Evolutionary conservation across 2,797 vertebrate species (phyloP).

Genomic region (Labroides dimidiatus): DNA sequence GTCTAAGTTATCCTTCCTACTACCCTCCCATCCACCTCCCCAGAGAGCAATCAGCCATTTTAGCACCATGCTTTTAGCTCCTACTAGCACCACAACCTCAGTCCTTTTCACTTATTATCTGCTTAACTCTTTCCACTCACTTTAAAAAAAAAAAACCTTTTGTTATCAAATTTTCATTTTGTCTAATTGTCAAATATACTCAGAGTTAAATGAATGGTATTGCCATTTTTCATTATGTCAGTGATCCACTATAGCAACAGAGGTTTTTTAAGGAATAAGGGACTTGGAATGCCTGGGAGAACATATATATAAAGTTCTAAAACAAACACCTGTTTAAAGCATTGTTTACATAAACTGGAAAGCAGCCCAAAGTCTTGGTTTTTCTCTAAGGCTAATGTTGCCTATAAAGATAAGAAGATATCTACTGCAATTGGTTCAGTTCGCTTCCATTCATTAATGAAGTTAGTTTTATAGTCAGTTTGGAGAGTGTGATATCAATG

Average conservation of each 20-base stretch:
- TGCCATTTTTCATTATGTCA: too few species aligned
- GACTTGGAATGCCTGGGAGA: too few species aligned
- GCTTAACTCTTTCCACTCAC: constrained; percentile 5
- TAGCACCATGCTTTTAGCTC: constrained; percentile 57
- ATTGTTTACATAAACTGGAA: constrained; percentile 24
- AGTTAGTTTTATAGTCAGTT: constrained; percentile 7
- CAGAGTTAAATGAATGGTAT: too few species aligned
- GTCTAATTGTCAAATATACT: too few species aligned
- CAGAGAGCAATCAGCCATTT: constrained; percentile 70
- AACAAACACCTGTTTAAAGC: constrained; percentile 10
- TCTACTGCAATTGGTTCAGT: constrained; percentile 2
- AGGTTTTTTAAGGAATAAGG: too few species aligned
- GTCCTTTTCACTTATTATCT: constrained; percentile 3
- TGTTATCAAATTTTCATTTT: background rate
- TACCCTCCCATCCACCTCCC: constrained; percentile 57
- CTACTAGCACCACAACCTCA: constrained; percentile 20
- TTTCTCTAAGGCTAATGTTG: background rate
- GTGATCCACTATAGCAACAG: too few species aligned
- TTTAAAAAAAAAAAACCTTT: too few species aligned
- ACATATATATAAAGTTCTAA: background rate
- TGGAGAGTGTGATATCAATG: background rate
- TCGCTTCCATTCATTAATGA: constrained; percentile 32
- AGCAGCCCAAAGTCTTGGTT: constrained; percentile 13
- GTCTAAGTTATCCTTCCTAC: constrained; percentile 43
- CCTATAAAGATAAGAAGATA: constrained; percentile 14